These are phyloP conservation scores for Gymnothorax reevesii DNA, from an alignment of 2,797 vertebrate genomes.

Conservation along the genomic window DNA sequence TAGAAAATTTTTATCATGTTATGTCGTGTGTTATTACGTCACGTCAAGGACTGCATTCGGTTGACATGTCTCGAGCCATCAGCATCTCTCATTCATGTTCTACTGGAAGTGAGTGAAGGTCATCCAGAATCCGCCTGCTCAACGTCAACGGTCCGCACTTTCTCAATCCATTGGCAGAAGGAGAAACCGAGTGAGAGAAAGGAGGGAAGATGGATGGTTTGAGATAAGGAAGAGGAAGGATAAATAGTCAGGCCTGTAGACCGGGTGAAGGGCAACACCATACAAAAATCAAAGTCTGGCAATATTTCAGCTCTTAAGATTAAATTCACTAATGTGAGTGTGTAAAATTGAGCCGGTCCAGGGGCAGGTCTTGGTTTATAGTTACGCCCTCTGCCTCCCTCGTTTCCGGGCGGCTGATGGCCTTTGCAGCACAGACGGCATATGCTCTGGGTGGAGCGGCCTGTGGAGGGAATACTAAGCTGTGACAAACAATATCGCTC, in stretches of 20 bases:
- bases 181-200: not conserved
- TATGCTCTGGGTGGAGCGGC: not conserved
- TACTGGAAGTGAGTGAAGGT: not conserved
- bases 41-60: not conserved
- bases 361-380: not conserved
- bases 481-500: not conserved
- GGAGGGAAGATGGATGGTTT: not conserved
- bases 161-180: not conserved
- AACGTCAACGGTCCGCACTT: not conserved
- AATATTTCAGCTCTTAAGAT: not conserved
- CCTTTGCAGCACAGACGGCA: not conserved
- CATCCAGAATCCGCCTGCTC: not conserved
- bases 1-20: not conserved
- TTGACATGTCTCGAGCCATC: not conserved
- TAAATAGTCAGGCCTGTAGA: not conserved
- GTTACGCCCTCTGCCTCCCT: not conserved
- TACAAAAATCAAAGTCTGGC: not conserved
- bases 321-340: not conserved
- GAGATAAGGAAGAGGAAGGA: not conserved
- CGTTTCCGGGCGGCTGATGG: not conserved
- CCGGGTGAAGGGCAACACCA: not conserved
- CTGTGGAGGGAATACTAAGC: not conserved
- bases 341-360: not conserved
- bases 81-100: not conserved
- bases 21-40: not conserved